Evolutionary conservation across 1,140 invertebrate species (phyloP), one percentile per base, ranked within the genome.

Genomic region (Nasonia giraulti): DNA sequence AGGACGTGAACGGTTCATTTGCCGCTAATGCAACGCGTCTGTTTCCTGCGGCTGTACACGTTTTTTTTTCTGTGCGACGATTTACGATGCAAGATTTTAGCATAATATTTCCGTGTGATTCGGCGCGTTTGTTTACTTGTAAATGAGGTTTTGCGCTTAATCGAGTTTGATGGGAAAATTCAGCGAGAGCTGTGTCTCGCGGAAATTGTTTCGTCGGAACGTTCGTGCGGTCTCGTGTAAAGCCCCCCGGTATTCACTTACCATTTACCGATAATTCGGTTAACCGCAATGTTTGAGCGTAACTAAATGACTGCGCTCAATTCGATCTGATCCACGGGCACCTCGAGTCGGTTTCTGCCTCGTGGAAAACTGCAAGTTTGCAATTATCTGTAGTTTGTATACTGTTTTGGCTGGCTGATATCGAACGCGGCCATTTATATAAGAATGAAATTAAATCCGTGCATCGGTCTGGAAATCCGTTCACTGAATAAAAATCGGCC

Each of bases 211-310:
- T n/a, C 6, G 68, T 12, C 14, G 31, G 40, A 71, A 31, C 55
- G 20, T 31, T 71, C 68, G 23, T 71, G 68, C 27, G 68, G 68
- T 71, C 33, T 37, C 27, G 68, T 71, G 23, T 71, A 71, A 71
- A 33, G 55, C 55, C 55, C 55, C 55, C 55, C 68, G 68, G 68
- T 71, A 33, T 71, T 71, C 68, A 71, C 68, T 71, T 76, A 76
- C 37, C 37, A 27, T 50, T 76, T 27, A 76, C 12, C 75, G 12
- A 50, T 76, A 50, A 76, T 47, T 76, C 20, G 44, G 75, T 76
- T 20, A 76, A 76, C 44, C 75, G 44, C 75, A 76, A 76, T 47
- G n/a, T 76, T 76, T 23, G 73, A 75, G 33, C 73, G 73, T 33
- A 75, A 40, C 73, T 40, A 75, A 75, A 75, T 40, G 73, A 75